These are phyloP conservation scores for Trichogramma pretiosum DNA, from an alignment of 1,140 invertebrate genomes.

Conservation along the genomic window DNA sequence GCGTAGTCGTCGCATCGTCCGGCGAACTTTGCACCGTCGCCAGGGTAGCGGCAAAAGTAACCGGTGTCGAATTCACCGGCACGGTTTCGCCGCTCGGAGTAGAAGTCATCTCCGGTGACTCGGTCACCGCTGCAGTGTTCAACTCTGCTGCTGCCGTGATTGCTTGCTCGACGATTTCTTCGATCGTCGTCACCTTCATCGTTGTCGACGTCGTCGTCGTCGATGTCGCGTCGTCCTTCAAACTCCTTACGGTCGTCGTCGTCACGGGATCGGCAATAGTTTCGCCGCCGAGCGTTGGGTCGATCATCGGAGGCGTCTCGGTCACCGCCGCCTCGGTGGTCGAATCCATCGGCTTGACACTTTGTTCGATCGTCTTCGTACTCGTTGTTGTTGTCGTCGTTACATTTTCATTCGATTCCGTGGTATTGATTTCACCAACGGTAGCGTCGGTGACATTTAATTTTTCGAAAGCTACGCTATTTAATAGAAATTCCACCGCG, in stretches of 20 bases:
- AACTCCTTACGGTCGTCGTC: too few relatives aligned
- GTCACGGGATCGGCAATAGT: too few relatives aligned
- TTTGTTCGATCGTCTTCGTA: slow-evolving; percentile 2
- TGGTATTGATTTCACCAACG: slow-evolving; percentile 45
- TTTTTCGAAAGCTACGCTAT: too few relatives aligned
- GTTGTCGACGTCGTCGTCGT: neutral
- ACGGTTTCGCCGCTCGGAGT: slow-evolving; percentile 17
- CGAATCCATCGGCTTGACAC: too few relatives aligned
- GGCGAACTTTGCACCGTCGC: slow-evolving; percentile 33
- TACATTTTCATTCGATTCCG: slow-evolving; percentile 55
- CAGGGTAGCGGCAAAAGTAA: slow-evolving; percentile 28
- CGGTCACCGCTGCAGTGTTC: too few relatives aligned
- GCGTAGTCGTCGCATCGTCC: slow-evolving; percentile 37
- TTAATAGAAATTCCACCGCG: too few relatives aligned
- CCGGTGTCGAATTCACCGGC: slow-evolving; percentile 18
- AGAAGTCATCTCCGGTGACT: too few relatives aligned
- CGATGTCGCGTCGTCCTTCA: neutral
- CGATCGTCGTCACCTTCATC: neutral
- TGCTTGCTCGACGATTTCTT: neutral
- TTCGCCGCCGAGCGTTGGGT: too few relatives aligned
- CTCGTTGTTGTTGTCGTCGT: too few relatives aligned
- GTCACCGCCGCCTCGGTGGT: slow-evolving; percentile 11
- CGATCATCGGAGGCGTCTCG: slow-evolving; percentile 12
- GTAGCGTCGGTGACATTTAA: slow-evolving; percentile 60
- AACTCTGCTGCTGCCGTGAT: neutral